phyloP scores from a whole-genome alignment of 2,113 vertebrate genomes.

The Cyphomyrus plagiostoma region DNA sequence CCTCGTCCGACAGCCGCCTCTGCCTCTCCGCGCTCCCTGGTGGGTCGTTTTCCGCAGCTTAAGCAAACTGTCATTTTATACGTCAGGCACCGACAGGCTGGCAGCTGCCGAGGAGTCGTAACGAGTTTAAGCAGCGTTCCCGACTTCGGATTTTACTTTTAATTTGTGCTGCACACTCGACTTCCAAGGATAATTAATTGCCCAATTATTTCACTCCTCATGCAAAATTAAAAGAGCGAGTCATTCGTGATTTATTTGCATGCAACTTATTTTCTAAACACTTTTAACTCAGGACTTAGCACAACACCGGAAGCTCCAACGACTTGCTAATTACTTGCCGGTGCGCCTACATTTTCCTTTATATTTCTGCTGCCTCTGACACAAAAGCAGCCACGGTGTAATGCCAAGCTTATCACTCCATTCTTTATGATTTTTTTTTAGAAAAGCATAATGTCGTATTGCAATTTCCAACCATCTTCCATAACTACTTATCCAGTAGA shows the following conservation, averaged over 20 bases:
- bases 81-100: background rate
- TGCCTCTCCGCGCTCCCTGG: background rate
- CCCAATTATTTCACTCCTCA: conserved; percentile 14
- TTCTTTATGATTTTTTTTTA: background rate
- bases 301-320: background rate
- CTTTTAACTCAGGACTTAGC: background rate
- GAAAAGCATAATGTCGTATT: background rate
- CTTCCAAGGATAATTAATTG: conserved; percentile 22
- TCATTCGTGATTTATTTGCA: conserved; percentile 37
- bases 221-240: background rate
- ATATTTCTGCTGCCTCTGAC: background rate
- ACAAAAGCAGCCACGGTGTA: background rate
- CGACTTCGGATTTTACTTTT: background rate
- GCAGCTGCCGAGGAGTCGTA: background rate
- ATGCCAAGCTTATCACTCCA: background rate
- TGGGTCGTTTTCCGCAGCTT: background rate
- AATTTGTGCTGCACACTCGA: background rate
- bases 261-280: conserved; percentile 29
- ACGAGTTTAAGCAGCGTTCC: background rate
- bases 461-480: background rate
- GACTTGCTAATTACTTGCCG: background rate
- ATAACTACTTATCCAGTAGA: background rate
- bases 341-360: background rate
- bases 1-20: background rate
- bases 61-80: background rate